Percentiles rank a stretch among this genome's conserved stretches.
These are phyloP conservation scores for Eupleurogrammus muticus DNA, from an alignment of 2,797 vertebrate species.

Conservation along the genomic window DNA sequence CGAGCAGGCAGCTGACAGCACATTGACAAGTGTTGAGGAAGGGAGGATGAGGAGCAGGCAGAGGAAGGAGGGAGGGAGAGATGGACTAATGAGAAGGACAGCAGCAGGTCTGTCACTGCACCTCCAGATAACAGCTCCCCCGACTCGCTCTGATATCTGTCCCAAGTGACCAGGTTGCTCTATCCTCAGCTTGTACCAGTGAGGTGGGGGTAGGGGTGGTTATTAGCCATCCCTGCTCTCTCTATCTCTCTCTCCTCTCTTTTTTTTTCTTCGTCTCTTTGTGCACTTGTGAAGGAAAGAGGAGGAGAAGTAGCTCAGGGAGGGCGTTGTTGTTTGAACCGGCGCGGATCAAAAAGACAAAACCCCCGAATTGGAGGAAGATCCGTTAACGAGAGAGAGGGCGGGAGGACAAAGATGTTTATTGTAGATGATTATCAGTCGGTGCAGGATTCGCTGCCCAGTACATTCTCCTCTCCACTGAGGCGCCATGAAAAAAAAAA, in stretches of 20 bases:
- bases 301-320: not conserved
- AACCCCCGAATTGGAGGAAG: slow-evolving; percentile 1
- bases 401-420: not conserved
- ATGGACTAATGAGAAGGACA: slow-evolving; percentile 67
- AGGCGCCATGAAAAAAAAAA: not conserved
- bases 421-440: not conserved
- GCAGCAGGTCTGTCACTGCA: slow-evolving; percentile 67
- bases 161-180: slow-evolving; percentile 55
- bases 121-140: slow-evolving; percentile 57
- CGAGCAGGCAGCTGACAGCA: slow-evolving; percentile 71
- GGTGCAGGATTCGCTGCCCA: not conserved
- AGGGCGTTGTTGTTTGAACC: slow-evolving; percentile 10
- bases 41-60: slow-evolving; percentile 32
- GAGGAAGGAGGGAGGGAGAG: slow-evolving; percentile 26
- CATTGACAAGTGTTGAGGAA: slow-evolving; percentile 60
- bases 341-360: slow-evolving; percentile 1
- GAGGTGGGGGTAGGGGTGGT: slow-evolving; percentile 22
- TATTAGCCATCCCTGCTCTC: slow-evolving; percentile 25
- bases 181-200: slow-evolving; percentile 42
- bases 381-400: slow-evolving; percentile 10
- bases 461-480: not conserved
- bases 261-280: slow-evolving; percentile 1
- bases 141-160: slow-evolving; percentile 62
- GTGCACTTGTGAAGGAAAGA: slow-evolving; percentile 1
- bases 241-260: too few species aligned